Evolutionary conservation across 2,113 vertebrate species (phyloP), one percentile per base, ranked within the genome.

Genomic region (Colaptes auratus): DNA sequence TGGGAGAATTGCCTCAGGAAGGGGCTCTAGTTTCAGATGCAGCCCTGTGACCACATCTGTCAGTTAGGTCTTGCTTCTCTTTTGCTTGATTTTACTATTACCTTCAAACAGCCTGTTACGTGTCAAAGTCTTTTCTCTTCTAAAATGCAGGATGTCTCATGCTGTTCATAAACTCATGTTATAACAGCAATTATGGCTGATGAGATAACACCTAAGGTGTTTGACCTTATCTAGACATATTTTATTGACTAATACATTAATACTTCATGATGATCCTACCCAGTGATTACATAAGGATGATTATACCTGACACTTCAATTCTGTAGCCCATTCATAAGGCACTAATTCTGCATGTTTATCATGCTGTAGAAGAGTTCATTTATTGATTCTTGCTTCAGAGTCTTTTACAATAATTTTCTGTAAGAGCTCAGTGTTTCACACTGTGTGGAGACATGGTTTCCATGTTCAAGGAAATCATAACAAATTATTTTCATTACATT

Each of bases 151-250:
- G 75, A 82, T 89, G 56, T 74, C 76, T 89, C 91, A 79, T 60
- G 60, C 84, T 92, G 78, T 79, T 95, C 31, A 30, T 44, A 66
- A 89, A 76, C n/a, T 71, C 12, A 6, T 52, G 8, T n/a, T 60
- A 20, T 74, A 92, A 81, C 18, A 66, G 74, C 71, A 94, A 82
- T 93, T 94, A 92, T 39, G 85, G 56, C 15, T 70, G 63, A 85
- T 84, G 23, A 89, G 77, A 55, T 89, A 92, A 82, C 87, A 85
- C 82, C 89, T 87, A 70, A 71, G 91, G 89, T 88, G 82, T 91
- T 89, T 93, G 92, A 96, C 89, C 89, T 96, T 95, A 95, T 95
- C 89, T 77, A 77, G 56, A 74, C 21, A 82, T 88, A 88, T 58
- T 93, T 91, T 80, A 82, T 87, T 92, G 86, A 88, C 64, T 74